Evolutionary conservation across 2,113 vertebrate species (phyloP).

Genomic region (Setophaga kirtlandii): DNA sequence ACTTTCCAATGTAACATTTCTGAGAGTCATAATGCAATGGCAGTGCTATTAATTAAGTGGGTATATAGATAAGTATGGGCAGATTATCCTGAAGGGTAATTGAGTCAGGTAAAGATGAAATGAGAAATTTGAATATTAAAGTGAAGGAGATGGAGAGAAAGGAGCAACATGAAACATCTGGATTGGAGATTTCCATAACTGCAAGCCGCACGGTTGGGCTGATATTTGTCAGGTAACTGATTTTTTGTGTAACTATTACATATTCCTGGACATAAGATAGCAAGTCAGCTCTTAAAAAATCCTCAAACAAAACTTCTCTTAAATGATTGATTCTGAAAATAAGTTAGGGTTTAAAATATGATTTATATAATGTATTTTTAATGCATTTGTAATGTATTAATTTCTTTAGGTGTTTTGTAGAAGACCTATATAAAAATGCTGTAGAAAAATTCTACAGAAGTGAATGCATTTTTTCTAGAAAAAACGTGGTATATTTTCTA

Average conservation of each 20-base stretch:
- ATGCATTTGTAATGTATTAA: not conserved
- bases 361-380: not conserved
- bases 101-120: constrained; percentile 63
- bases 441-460: not conserved
- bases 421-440: not conserved
- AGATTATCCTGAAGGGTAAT: constrained; percentile 66
- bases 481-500: not conserved
- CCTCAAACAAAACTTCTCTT: not conserved
- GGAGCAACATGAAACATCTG: constrained; percentile 6
- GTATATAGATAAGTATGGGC: constrained; percentile 47
- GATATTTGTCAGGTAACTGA: constrained; percentile 1
- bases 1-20: not conserved
- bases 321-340: not conserved
- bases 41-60: constrained; percentile 49
- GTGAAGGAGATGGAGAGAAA: constrained; percentile 10
- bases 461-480: not conserved
- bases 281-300: not conserved
- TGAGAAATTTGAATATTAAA: constrained; percentile 55
- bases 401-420: not conserved
- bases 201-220: not conserved
- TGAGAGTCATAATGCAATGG: constrained; percentile 49
- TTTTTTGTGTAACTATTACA: not conserved
- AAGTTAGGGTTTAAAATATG: not conserved
- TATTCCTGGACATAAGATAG: constrained; percentile 12
- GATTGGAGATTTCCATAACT: not conserved